Conservation (phyloP, 2,797 vertebrate genomes). For the Huso huso region DNA sequence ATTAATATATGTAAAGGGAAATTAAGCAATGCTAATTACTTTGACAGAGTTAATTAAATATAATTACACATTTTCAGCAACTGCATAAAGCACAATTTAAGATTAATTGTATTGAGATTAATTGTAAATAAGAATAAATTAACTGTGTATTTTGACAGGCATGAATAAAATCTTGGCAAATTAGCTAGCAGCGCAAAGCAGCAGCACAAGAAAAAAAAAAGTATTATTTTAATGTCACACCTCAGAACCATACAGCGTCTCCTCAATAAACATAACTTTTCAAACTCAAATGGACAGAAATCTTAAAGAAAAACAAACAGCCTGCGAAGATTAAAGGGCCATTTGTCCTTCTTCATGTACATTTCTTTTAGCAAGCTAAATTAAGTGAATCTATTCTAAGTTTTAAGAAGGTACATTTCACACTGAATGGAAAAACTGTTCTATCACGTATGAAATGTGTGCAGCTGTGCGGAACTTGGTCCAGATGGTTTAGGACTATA, state of each 20-base stretch:
- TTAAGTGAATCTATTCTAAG: constrained; percentile 87
- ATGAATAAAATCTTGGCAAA: constrained; percentile 52
- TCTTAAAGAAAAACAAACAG: constrained; percentile 95
- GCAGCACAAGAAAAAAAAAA: constrained; percentile 32
- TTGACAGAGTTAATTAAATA: constrained; percentile 81
- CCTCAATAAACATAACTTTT: constrained; percentile 55
- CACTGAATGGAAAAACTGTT: constrained; percentile 78
- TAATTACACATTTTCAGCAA: constrained; percentile 78
- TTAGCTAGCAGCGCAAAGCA: constrained; percentile 45
- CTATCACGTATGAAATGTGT: constrained; percentile 81
- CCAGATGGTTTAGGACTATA: constrained; percentile 92
- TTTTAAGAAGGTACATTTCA: constrained; percentile 80
- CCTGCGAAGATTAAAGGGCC: constrained; percentile 88
- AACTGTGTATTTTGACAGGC: constrained; percentile 67
- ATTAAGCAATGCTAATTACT: constrained; percentile 78
- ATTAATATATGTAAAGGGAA: constrained; percentile 73
- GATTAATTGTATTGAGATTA: constrained; percentile 79
- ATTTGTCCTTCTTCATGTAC: constrained; percentile 78
- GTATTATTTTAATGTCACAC: constrained; percentile 48
- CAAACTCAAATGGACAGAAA: constrained; percentile 87
- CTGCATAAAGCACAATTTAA: constrained; percentile 69
- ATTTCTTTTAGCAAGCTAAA: constrained; percentile 80
- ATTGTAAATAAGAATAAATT: constrained; percentile 73
- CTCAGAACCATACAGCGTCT: constrained; percentile 61
- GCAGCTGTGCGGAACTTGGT: constrained; percentile 81